Evolutionary conservation across 2,797 vertebrate species (phyloP).

Genomic region (Vireo griseus): DNA sequence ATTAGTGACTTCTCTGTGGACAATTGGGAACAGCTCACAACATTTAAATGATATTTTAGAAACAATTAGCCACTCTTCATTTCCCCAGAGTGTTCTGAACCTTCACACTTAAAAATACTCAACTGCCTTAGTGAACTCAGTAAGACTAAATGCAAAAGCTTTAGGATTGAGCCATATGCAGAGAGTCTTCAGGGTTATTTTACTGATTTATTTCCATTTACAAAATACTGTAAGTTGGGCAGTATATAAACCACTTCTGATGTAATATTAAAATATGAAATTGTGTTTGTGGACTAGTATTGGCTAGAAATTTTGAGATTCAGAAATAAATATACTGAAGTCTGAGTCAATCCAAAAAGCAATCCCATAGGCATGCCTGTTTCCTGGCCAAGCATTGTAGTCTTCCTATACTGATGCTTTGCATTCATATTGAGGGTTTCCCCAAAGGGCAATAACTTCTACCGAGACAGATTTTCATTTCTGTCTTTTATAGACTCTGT

Average conservation of each 20-base stretch:
- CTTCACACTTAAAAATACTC: background rate
- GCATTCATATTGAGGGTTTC: background rate
- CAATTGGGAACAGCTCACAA: background rate
- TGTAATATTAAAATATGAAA: conserved; percentile 13
- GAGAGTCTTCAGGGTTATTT: background rate
- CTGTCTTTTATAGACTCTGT: background rate
- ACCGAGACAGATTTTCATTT: conserved; percentile 6
- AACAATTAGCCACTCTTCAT: background rate
- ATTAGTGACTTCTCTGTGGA: background rate
- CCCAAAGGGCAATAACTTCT: background rate
- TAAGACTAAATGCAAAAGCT: background rate
- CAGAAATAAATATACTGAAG: conserved; percentile 1
- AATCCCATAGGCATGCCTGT: background rate
- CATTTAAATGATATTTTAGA: background rate
- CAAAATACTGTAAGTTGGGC: background rate
- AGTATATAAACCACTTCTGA: background rate
- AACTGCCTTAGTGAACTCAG: background rate
- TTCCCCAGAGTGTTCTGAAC: background rate
- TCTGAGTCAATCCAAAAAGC: conserved; percentile 7
- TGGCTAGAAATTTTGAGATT: background rate
- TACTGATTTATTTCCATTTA: background rate
- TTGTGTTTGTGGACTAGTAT: background rate
- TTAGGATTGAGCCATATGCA: background rate
- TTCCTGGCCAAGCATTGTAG: background rate
- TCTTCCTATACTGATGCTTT: background rate